Conservation (phyloP, 2,797 vertebrate species). For the Arrhamphus sclerolepis region DNA sequence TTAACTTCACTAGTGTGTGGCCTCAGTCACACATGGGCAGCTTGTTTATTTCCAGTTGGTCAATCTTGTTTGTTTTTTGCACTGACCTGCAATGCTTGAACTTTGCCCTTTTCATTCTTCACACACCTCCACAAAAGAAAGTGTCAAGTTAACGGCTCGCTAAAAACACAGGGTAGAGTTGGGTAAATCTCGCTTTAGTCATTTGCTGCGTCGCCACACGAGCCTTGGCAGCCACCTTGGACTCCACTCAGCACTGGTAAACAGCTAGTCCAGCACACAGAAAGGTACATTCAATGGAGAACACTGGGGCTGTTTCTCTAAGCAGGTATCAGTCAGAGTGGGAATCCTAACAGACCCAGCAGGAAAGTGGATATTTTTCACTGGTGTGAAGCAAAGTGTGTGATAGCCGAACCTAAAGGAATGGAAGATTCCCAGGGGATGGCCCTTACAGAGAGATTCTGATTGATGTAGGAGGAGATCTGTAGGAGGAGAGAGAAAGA, state of each 20-base stretch:
- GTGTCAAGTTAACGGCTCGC: constrained; percentile 27
- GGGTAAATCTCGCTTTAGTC: constrained; percentile 37
- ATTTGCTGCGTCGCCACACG: constrained; percentile 46
- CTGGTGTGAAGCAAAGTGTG: constrained; percentile 49
- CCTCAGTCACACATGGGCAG: constrained; percentile 6
- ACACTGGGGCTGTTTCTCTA: constrained; percentile 33
- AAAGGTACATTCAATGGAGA: constrained; percentile 39
- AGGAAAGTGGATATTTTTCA: constrained; percentile 54
- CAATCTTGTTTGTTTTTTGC: constrained; percentile 21
- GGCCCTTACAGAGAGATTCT: constrained; percentile 45
- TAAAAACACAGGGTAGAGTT: constrained; percentile 46
- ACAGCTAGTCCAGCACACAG: constrained; percentile 49
- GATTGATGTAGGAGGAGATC: constrained; percentile 46
- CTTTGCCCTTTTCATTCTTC: constrained; percentile 30
- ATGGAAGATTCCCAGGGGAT: constrained; percentile 51
- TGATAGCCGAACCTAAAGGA: constrained; percentile 50
- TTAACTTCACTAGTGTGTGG: no score
- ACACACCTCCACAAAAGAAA: constrained; percentile 7
- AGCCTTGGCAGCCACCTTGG: constrained; percentile 51
- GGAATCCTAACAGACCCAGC: constrained; percentile 52
- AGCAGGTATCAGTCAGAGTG: constrained; percentile 58
- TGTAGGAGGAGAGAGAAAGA: constrained; percentile 22
- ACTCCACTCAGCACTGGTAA: constrained; percentile 53
- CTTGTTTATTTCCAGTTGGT: constrained; percentile 24
- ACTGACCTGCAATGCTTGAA: constrained; percentile 28